Percentiles rank a stretch among this genome's conserved stretches.
These are phyloP conservation scores for Chloroceryle amazona DNA, from an alignment of 2,797 vertebrate genomes.

Conservation along the genomic window DNA sequence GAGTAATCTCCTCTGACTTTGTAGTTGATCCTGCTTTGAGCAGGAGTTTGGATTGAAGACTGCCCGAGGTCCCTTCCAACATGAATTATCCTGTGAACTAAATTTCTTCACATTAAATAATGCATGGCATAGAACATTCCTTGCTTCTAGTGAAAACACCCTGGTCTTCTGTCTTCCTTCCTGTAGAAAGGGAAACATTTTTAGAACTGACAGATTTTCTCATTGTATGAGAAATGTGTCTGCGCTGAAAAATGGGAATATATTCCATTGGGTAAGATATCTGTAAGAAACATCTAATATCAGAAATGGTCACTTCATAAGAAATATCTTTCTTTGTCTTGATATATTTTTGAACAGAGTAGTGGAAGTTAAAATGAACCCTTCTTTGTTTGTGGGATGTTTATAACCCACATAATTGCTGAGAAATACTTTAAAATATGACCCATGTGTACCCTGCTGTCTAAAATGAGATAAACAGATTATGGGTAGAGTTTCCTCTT, in stretches of 20 bases:
- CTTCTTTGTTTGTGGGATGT: neutral
- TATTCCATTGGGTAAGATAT: neutral
- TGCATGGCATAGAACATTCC: conserved; percentile 9
- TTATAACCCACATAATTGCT: neutral
- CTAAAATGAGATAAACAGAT: neutral
- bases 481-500: neutral
- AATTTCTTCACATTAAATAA: conserved; percentile 42
- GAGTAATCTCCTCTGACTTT: neutral
- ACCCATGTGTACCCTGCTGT: neutral
- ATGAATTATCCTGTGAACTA: conserved; percentile 13
- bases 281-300: neutral
- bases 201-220: conserved; percentile 27
- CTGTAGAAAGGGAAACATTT: conserved; percentile 15
- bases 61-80: neutral
- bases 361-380: neutral
- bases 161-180: neutral
- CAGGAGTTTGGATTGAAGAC: neutral
- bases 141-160: conserved; percentile 7
- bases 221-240: neutral
- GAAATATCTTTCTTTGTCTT: neutral
- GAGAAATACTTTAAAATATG: neutral
- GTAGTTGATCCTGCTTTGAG: neutral
- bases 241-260: neutral
- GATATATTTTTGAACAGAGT: neutral
- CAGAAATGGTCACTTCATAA: neutral